phyloP scores from a whole-genome alignment of 2,797 vertebrate genomes.

The Muscicapa striata region DNA sequence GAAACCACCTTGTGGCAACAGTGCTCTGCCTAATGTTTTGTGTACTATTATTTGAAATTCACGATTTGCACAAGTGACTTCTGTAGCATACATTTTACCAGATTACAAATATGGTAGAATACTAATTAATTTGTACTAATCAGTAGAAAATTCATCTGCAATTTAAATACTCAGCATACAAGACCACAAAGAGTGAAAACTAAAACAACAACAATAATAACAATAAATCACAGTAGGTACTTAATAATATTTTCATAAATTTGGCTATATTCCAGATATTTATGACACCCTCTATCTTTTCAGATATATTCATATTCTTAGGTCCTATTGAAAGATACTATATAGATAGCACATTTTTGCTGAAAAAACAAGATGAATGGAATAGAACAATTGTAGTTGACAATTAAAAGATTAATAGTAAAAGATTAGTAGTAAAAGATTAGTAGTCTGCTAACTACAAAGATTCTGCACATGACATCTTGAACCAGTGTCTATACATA shows the following conservation, averaged over 20 bases:
- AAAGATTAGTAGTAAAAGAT: neutral
- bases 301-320: neutral
- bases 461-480: neutral
- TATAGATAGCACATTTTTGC: fast-evolving
- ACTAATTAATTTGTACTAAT: neutral
- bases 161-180: neutral
- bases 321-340: neutral
- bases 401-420: neutral
- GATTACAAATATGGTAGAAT: neutral
- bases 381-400: neutral
- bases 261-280: neutral
- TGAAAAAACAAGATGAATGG: neutral
- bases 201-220: neutral
- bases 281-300: neutral
- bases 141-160: neutral
- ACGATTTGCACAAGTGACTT: neutral
- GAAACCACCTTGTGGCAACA: neutral
- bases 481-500: neutral
- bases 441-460: neutral
- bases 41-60: neutral
- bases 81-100: neutral
- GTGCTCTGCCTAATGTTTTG: neutral
- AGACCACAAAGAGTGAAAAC: neutral
- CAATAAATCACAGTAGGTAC: neutral
- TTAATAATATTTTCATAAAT: neutral